Evolutionary conservation across 2,113 vertebrate genomes (phyloP), one percentile per base, ranked within the genome.

Genomic region (Centropus bengalensis): DNA sequence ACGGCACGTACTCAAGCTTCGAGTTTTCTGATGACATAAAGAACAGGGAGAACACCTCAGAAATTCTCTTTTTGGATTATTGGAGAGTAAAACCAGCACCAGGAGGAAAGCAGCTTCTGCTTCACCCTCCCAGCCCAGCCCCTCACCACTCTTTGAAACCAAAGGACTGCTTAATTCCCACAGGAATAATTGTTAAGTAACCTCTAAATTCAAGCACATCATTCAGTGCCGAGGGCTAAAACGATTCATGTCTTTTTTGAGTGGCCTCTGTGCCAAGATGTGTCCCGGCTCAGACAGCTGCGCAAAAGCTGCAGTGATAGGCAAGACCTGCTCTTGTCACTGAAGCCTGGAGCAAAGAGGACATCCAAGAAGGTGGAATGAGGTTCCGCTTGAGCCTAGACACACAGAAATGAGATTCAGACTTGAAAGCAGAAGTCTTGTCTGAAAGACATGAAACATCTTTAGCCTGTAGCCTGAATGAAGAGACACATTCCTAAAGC

Each of bases 321-420:
- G 63, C 62, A 94, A 94, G 89, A 82, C 33, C 75, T 66, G 55
- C 63, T 86, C 79, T 71, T 73, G 71, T 77, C 71, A 52, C 68
- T 78, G 79, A 64, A 71, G 59, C 22, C 56, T 56, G 60, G 47
- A 87, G 71, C 40, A 60, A 70, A 86, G 81, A 22, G 2, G 24
- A 51, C 64, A 36, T 67, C 68, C 56, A 27, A 83, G 68, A 95
- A 76, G 33, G 44, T 76, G 89, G 52, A 83, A 75, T 44, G 79
- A 81, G 38, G 59, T 73, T 93, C 8, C 54, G 64, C 93, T 94
- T 56, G 64, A 78, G 93, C 79, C 47, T 42, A 80, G 68, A 54
- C 68, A 90, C 40, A 92, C 20, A 24, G 67, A 76, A 91, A 73
- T 88, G 32, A 88, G 91, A 86, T 80, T 89, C 47, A 86, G 32